Evolutionary conservation across 1,140 invertebrate species (phyloP).

Genomic region (Drosophila pandora): DNA sequence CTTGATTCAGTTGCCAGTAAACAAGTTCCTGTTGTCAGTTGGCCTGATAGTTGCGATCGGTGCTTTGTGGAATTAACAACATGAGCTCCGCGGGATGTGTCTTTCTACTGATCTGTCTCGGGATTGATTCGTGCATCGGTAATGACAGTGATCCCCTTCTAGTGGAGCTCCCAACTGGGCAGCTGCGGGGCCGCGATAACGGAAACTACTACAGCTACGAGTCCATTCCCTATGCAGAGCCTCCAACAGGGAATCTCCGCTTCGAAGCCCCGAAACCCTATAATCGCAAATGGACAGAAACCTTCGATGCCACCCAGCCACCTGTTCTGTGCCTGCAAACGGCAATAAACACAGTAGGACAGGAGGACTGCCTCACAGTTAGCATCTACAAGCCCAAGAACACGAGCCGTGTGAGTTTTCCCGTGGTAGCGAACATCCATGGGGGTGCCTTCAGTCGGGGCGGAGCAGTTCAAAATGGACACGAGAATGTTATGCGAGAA

Average conservation of each 20-base stretch:
- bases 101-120: constrained; percentile 16
- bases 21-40: too few relatives aligned
- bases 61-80: constrained; percentile 11
- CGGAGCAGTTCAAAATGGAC: constrained; percentile 83
- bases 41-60: constrained; percentile 25
- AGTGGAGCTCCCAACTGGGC: constrained; percentile 70
- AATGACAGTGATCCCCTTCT: constrained; percentile 29
- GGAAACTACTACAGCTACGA: constrained; percentile 84
- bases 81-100: constrained; percentile 17
- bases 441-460: constrained; percentile 85
- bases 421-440: constrained; percentile 85
- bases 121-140: constrained; percentile 2
- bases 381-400: constrained; percentile 80
- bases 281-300: constrained; percentile 30
- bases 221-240: constrained; percentile 84
- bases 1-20: neutral
- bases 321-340: constrained; percentile 59
- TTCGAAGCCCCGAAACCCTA: constrained; percentile 68
- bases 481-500: constrained; percentile 86
- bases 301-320: constrained; percentile 47
- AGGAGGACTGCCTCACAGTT: constrained; percentile 82
- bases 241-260: constrained; percentile 83
- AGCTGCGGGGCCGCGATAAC: constrained; percentile 84
- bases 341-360: constrained; percentile 52
- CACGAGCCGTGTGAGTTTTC: constrained; percentile 42